Base-by-base conservation (phyloP, 2,797 vertebrate species). In the Parotocinclus haroldoi region DNA sequence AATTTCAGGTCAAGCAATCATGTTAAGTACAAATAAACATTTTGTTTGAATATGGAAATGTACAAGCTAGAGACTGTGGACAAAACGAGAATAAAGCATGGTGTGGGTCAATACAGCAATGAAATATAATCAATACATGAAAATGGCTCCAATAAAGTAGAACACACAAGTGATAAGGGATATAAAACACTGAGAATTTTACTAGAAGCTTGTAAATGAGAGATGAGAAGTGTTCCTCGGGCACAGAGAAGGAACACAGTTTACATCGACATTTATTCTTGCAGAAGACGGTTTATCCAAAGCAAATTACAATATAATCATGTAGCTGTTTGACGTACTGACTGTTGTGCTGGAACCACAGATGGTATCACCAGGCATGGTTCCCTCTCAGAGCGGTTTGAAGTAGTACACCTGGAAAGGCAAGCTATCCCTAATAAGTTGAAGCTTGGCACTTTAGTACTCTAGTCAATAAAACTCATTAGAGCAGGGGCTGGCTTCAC, bases 381-480 rank as follows among this genome's bases (percentile, higher is more conserved):
- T 56, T 46, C 16, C n/a, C 63, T 57, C 40, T 39, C 53, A 66
- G 44, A 46, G n/a, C 38, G 37, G 17, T 63, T 55, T 60, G 55
- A 72, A 52, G 67, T 19, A 54, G 51, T 66, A 70, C 69, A 71
- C 64, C 72, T 77, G 78, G 79, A 85, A 87, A 75, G 45, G 73
- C 69, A 81, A 45, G 71, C 84, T 90, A 88, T 89, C 84, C 68
- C 82, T 92, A 88, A 91, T 89, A 90, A 90, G 88, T 90, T 90
- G 78, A 85, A 84, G 86, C 80, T 80, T 83, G 78, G 74, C 83
- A 85, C 84, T 83, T 87, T 81, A 83, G 82, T 85, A 79, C 82
- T 86, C 76, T 44, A 88, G 89, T 92, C 91, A 89, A 92, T 92
- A 91, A 90, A 86, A 81, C 88, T 89, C 88, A 91, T 92, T 92